These are phyloP conservation scores for Myzus persicae DNA, from an alignment of 1,140 invertebrate species.

Conservation along the genomic window DNA sequence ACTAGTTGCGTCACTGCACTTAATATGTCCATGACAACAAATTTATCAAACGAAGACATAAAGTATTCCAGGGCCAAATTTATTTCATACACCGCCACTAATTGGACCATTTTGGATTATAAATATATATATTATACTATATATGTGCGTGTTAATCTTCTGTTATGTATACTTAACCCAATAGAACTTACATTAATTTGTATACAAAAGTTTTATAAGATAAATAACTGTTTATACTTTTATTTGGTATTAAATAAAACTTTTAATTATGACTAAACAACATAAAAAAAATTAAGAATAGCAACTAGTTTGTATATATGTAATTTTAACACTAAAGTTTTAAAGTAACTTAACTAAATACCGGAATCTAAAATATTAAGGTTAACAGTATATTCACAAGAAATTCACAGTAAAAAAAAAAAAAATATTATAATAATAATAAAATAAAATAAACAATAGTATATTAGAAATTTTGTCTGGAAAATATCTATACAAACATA, in stretches of 20 bases:
- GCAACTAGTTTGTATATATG: not conserved
- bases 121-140: too few relatives aligned
- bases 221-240: constrained; percentile 29
- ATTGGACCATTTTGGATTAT: not conserved
- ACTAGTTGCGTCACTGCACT: too few relatives aligned
- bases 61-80: too few relatives aligned
- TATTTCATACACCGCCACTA: too few relatives aligned
- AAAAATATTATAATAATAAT: not conserved
- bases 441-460: constrained; percentile 20
- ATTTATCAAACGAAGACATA: too few relatives aligned
- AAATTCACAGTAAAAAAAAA: constrained; percentile 50
- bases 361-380: constrained; percentile 11
- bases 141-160: not conserved
- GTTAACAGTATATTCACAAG: constrained; percentile 48
- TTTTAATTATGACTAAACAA: constrained; percentile 30
- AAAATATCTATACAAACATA: constrained; percentile 53
- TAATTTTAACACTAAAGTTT: constrained; percentile 5
- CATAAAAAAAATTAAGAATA: constrained; percentile 41
- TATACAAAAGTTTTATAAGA: not conserved
- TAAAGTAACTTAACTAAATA: constrained; percentile 44
- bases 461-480: constrained; percentile 31
- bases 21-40: too few relatives aligned
- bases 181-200: not conserved
- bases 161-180: not conserved
- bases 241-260: constrained; percentile 16